These are phyloP conservation scores for Mus caroli DNA, from an alignment of 2,797 vertebrate genomes.

Conservation along the genomic window DNA sequence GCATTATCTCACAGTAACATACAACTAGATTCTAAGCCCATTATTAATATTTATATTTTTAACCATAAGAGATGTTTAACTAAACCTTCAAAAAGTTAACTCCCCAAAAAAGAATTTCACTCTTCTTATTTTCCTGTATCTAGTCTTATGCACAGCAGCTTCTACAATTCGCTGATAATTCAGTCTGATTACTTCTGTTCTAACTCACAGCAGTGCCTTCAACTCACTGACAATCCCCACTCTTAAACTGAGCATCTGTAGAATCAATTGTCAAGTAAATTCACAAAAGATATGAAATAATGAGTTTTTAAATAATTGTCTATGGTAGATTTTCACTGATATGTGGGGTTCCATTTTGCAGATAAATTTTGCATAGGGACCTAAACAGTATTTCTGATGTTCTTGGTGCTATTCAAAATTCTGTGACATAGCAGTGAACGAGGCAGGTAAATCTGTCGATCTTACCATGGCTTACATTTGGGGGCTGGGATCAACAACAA, in stretches of 20 bases:
- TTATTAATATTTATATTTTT: not conserved
- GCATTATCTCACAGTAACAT: not conserved
- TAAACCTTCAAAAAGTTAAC: slow-evolving; percentile 19
- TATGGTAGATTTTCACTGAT: not conserved
- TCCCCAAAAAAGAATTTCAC: not conserved
- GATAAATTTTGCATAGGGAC: not conserved
- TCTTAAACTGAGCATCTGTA: slow-evolving; percentile 28
- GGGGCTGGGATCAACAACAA: not conserved
- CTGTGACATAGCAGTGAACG: not conserved
- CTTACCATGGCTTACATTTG: not conserved
- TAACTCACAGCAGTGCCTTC: not conserved
- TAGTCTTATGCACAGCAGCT: not conserved
- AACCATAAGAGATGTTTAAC: slow-evolving; percentile 33
- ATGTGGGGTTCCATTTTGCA: slow-evolving; percentile 39
- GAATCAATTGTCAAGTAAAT: not conserved
- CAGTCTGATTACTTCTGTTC: slow-evolving; percentile 12
- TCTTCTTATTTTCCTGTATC: slow-evolving; percentile 26
- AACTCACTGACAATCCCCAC: slow-evolving; percentile 3
- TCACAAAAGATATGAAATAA: slow-evolving; percentile 9
- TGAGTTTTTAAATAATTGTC: slow-evolving; percentile 1
- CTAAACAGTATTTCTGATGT: slow-evolving; percentile 7
- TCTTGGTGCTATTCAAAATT: not conserved
- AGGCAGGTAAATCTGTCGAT: not conserved
- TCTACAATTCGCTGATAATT: slow-evolving; percentile 4
- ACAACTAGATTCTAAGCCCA: not conserved